Evolutionary conservation across 2,797 vertebrate genomes (phyloP).

Genomic region (Sciurus vulgaris): DNA sequence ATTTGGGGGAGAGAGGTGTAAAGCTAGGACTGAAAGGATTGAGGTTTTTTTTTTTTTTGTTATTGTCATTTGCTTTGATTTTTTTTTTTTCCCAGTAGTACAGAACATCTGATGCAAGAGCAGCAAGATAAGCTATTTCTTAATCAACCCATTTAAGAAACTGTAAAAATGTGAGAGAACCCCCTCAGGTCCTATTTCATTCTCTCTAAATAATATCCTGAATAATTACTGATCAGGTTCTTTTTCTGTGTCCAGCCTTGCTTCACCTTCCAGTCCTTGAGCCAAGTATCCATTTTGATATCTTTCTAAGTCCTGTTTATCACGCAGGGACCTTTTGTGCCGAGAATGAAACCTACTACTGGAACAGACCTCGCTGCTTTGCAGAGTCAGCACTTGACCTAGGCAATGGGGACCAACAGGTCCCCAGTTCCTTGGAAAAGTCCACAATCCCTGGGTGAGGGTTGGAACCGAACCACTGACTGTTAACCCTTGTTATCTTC

Average conservation of each 20-base stretch:
- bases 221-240: not conserved
- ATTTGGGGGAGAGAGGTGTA: not conserved
- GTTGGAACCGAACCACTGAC: constrained; percentile 40
- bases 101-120: not conserved
- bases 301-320: constrained; percentile 20
- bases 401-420: not conserved
- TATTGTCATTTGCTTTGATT: not conserved
- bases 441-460: constrained; percentile 39
- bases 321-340: not conserved
- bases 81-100: not conserved
- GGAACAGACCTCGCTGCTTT: not conserved
- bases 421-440: not conserved
- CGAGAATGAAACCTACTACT: constrained; percentile 64
- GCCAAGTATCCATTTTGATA: constrained; percentile 16
- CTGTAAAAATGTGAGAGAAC: not conserved
- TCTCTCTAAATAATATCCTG: not conserved
- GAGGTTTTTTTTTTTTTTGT: not conserved
- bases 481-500: not conserved
- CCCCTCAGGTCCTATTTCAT: not conserved
- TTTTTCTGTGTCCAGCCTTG: not conserved
- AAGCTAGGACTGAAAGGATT: not conserved
- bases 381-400: not conserved
- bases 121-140: constrained; percentile 18
- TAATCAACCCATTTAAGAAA: not conserved
- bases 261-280: constrained; percentile 43